phyloP scores from a whole-genome alignment of 64 coral and sea anemone species.

The Stylophora pistillata region DNA sequence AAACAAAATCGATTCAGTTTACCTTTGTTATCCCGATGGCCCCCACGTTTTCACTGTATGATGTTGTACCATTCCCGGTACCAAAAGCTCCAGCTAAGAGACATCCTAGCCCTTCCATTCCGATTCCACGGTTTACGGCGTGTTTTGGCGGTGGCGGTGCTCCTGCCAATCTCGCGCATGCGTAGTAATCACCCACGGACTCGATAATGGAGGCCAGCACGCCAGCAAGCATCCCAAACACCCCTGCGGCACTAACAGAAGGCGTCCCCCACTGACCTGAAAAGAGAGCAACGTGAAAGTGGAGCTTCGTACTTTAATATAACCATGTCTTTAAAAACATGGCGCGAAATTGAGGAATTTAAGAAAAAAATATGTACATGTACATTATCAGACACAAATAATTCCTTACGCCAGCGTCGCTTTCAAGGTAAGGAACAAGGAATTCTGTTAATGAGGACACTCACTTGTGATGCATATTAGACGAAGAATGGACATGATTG shows the following conservation, averaged over 20 bases:
- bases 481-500: background rate
- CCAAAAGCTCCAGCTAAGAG: slow-evolving; percentile 43
- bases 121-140: slow-evolving; percentile 59
- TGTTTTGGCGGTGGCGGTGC: slow-evolving; percentile 54
- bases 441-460: no score
- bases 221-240: slow-evolving; percentile 65
- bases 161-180: slow-evolving; percentile 45
- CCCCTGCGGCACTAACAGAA: slow-evolving; percentile 58
- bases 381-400: no score
- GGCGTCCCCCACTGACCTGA: slow-evolving; percentile 63
- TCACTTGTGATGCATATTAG: no score
- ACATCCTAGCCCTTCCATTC: slow-evolving; percentile 56
- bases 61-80: slow-evolving; percentile 53
- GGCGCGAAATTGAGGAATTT: no score
- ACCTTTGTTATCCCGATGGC: slow-evolving; percentile 67
- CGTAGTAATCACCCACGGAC: slow-evolving; percentile 65
- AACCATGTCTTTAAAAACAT: no score
- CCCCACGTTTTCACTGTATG: slow-evolving; percentile 62
- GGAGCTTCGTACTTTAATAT: background rate
- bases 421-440: no score
- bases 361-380: no score
- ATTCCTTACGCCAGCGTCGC: no score
- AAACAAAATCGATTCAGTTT: background rate
- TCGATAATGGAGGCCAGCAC: slow-evolving; percentile 60
- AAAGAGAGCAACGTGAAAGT: background rate